Evolutionary conservation across 2,888 invertebrate species (phyloP).

Genomic region (Catonia carolina): DNA sequence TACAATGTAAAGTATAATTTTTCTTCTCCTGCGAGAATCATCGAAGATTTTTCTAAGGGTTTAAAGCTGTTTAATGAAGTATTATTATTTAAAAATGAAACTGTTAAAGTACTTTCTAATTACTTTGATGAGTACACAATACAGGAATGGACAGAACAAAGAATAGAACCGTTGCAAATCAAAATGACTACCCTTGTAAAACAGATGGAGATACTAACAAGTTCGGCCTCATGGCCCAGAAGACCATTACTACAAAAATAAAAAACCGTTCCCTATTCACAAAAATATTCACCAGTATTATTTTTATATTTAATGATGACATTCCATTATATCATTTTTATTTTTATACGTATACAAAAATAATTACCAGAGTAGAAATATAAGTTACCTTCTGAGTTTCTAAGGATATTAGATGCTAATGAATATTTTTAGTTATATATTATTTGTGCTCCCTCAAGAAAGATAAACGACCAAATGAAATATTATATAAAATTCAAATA

Average conservation of each 20-base stretch:
- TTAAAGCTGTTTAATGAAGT: constrained; percentile 31
- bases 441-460: too few relatives aligned
- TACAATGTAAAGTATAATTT: constrained; percentile 45
- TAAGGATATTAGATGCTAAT: too few relatives aligned
- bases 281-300: too few relatives aligned
- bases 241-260: constrained; percentile 33
- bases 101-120: constrained; percentile 34
- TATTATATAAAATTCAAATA: too few relatives aligned
- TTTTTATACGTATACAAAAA: too few relatives aligned
- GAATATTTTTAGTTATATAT: too few relatives aligned
- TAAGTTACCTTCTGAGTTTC: too few relatives aligned
- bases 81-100: constrained; percentile 34
- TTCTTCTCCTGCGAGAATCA: constrained; percentile 44
- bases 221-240: constrained; percentile 38
- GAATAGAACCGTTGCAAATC: constrained; percentile 38
- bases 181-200: constrained; percentile 35
- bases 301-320: too few relatives aligned
- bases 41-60: constrained; percentile 37
- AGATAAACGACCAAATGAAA: too few relatives aligned
- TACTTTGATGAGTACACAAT: constrained; percentile 40
- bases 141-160: constrained; percentile 43
- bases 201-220: constrained; percentile 34
- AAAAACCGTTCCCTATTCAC: too few relatives aligned
- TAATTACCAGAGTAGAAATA: too few relatives aligned
- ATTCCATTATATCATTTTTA: too few relatives aligned